A percentile compares a stretch with the other conserved stretches of the same genome.
These are phyloP conservation scores for Corythornis vintsioides DNA, from an alignment of 2,113 vertebrate genomes.

Conservation along the genomic window DNA sequence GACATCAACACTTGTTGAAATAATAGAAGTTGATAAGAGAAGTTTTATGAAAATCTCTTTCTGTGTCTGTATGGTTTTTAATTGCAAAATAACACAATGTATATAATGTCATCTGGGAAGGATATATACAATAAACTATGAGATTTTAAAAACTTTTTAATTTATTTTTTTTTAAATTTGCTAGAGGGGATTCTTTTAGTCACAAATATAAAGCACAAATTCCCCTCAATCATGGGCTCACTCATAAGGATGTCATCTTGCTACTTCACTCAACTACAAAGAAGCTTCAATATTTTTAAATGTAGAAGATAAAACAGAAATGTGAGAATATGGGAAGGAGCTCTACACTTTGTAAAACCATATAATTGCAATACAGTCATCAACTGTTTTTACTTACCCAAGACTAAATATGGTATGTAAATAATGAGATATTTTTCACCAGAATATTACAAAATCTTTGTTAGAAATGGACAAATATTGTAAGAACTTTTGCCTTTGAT, in stretches of 20 bases:
- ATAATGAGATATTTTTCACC: not conserved
- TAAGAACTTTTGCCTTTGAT: slow-evolving; percentile 36
- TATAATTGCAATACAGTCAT: not conserved
- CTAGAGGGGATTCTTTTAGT: not conserved
- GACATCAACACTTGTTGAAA: slow-evolving; percentile 67
- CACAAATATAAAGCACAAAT: not conserved
- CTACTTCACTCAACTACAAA: not conserved
- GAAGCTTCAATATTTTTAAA: not conserved
- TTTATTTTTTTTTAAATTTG: not conserved
- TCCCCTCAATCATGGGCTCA: not conserved
- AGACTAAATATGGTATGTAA: not conserved
- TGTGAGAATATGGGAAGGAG: not conserved
- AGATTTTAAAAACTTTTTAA: not conserved
- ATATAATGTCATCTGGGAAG: not conserved
- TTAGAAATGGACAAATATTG: not conserved
- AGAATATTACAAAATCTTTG: slow-evolving; percentile 6
- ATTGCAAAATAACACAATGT: not conserved
- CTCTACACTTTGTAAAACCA: not conserved
- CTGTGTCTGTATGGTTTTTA: not conserved
- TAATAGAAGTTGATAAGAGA: slow-evolving; percentile 62
- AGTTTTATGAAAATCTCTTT: slow-evolving; percentile 47
- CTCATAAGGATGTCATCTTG: not conserved
- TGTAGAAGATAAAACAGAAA: not conserved
- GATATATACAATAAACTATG: not conserved
- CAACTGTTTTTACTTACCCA: not conserved